Conservation (phyloP, 1,140 invertebrate species). For the Dendroctonus valens region DNA sequence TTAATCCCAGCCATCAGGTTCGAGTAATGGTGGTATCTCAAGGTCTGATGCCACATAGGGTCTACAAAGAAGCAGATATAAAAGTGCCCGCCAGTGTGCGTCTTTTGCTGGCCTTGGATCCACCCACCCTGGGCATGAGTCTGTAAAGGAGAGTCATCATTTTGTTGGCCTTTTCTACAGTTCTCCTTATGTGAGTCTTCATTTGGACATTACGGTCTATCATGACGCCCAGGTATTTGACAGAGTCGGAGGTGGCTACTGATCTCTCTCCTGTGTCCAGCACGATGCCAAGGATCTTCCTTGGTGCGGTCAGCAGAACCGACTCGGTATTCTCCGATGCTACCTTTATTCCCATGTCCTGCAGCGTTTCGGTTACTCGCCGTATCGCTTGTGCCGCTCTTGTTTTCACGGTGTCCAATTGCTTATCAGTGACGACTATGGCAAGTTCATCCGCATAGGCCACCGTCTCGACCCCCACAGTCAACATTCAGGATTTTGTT, state of each 20-base stretch:
- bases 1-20: neutral
- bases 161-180: neutral
- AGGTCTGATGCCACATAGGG: neutral
- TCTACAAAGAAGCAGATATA: neutral
- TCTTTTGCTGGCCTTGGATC: neutral
- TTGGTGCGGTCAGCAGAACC: neutral
- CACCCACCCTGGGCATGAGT: conserved; percentile 10
- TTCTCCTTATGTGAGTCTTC: conserved; percentile 3
- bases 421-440: neutral
- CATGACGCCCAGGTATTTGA: conserved; percentile 5
- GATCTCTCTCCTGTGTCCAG: neutral
- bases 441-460: conserved; percentile 19
- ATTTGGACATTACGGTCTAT: conserved; percentile 4
- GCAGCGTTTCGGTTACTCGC: neutral
- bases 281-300: neutral
- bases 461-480: neutral
- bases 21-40: neutral
- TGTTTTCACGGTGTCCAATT: neutral
- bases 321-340: neutral
- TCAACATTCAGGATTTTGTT: neutral
- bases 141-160: neutral
- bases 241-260: neutral
- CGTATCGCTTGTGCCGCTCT: neutral
- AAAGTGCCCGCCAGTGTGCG: neutral
- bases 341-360: neutral